Evolutionary conservation across 2,113 vertebrate species (phyloP).

Genomic region (Suncus etruscus): DNA sequence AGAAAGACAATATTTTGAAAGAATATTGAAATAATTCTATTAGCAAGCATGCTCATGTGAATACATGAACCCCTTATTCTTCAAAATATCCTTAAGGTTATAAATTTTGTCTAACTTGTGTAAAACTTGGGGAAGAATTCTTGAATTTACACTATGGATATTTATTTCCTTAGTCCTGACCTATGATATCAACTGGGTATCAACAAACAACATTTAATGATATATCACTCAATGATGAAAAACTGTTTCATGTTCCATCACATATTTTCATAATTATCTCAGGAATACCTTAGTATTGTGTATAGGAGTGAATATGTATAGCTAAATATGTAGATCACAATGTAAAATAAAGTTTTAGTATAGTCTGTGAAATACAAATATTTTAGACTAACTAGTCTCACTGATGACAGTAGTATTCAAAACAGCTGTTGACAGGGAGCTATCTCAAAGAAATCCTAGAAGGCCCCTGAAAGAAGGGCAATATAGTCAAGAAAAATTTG

Average conservation of each 20-base stretch:
- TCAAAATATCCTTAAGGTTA: background rate
- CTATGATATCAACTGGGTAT: background rate
- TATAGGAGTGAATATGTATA: background rate
- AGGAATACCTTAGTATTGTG: background rate
- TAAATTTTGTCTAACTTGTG: too few species aligned
- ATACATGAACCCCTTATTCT: background rate
- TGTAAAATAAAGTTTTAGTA: background rate
- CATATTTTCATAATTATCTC: background rate
- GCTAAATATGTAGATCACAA: background rate
- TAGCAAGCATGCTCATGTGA: background rate
- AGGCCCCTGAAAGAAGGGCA: background rate
- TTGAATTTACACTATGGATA: too few species aligned
- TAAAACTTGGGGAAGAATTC: too few species aligned
- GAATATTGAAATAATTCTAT: background rate
- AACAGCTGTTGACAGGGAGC: background rate
- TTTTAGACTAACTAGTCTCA: background rate
- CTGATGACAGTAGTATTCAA: too few species aligned
- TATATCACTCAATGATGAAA: background rate
- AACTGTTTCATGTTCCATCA: background rate
- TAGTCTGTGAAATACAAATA: background rate
- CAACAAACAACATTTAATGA: slow-evolving; percentile 21
- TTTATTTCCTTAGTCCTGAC: slow-evolving; percentile 2
- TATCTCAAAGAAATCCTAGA: background rate
- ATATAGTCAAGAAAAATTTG: background rate
- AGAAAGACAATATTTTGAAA: slow-evolving; percentile 9